phyloP scores from a whole-genome alignment of 2,797 vertebrate species.

The Sylvilagus floridanus region DNA sequence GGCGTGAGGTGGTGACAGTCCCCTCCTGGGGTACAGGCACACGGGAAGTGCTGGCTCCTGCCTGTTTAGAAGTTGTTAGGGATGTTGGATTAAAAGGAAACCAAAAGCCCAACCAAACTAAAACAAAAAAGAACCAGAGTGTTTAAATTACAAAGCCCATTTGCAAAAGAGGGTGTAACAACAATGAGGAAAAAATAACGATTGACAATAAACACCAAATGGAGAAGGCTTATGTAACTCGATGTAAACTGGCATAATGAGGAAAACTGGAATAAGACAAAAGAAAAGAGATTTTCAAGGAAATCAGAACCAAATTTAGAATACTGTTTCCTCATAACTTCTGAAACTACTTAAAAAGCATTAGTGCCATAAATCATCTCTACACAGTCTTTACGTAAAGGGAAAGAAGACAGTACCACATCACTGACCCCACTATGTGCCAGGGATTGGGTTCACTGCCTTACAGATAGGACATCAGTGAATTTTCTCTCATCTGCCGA shows the following conservation, averaged over 20 bases:
- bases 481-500: conserved; percentile 43
- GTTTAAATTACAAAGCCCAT: conserved; percentile 57
- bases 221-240: conserved; percentile 61
- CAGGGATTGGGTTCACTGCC: background rate
- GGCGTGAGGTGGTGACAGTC: background rate
- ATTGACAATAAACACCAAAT: conserved; percentile 68
- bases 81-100: conserved; percentile 62
- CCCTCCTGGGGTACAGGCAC: background rate
- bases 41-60: conserved; percentile 21
- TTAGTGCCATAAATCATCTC: conserved; percentile 49
- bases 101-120: conserved; percentile 5
- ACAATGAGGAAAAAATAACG: conserved; percentile 63
- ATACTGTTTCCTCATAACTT: conserved; percentile 55
- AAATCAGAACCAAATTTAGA: conserved; percentile 73
- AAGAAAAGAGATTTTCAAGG: conserved; percentile 67
- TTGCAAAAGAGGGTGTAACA: conserved; percentile 37
- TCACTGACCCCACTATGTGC: background rate
- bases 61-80: conserved; percentile 25
- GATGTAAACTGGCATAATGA: conserved; percentile 51
- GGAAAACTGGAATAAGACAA: conserved; percentile 61
- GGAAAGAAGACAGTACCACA: background rate
- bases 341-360: conserved; percentile 58
- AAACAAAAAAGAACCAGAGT: conserved; percentile 23
- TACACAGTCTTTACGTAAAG: conserved; percentile 51
- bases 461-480: background rate